A percentile compares a stretch with the other conserved stretches of the same genome.
Conservation (phyloP, 2,797 vertebrate species). For the Melanotaenia pygmaea region DNA sequence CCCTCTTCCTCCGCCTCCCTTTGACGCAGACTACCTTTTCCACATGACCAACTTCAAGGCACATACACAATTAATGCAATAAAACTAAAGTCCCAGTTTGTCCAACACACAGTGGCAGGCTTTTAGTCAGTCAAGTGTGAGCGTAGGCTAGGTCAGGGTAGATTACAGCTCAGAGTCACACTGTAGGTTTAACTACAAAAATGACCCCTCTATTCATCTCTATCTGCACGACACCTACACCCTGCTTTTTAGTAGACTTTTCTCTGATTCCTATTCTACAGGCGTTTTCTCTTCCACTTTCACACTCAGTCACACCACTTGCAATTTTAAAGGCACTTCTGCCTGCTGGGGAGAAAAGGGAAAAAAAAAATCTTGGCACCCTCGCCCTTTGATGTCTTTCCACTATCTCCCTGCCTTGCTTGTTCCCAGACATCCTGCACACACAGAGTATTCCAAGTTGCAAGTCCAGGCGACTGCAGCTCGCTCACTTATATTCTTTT, state of each 20-base stretch:
- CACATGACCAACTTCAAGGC: constrained; percentile 58
- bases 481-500: constrained; percentile 12
- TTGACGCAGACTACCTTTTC: constrained; percentile 69
- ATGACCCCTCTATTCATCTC: constrained; percentile 21
- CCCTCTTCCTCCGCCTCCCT: not conserved
- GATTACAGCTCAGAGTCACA: constrained; percentile 49
- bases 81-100: constrained; percentile 36
- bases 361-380: constrained; percentile 32
- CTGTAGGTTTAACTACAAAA: constrained; percentile 29
- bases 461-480: not conserved
- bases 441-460: constrained; percentile 56
- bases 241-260: constrained; percentile 35
- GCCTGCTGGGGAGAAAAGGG: constrained; percentile 15
- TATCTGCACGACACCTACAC: constrained; percentile 27
- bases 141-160: constrained; percentile 21
- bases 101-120: constrained; percentile 40
- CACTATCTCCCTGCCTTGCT: constrained; percentile 23
- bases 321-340: constrained; percentile 45
- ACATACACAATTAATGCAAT: constrained; percentile 40
- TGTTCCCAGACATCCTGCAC: constrained; percentile 41
- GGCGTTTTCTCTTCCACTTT: constrained; percentile 36
- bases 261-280: constrained; percentile 44
- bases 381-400: constrained; percentile 73
- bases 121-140: constrained; percentile 48
- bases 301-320: constrained; percentile 41